Evolutionary conservation across 2,888 invertebrate genomes (phyloP).

Genomic region (Plusia festucae): DNA sequence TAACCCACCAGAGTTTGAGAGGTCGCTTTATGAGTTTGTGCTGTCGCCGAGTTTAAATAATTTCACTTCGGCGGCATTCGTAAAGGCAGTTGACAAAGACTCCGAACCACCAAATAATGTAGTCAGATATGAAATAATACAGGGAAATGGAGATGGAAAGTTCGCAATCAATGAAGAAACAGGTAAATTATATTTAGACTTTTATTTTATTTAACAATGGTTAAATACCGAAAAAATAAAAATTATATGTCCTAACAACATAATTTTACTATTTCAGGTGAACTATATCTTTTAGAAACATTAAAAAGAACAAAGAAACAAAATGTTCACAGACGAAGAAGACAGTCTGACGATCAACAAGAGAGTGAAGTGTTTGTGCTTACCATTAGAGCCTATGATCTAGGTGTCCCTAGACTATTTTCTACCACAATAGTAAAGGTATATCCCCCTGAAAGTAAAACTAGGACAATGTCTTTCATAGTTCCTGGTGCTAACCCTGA

Average conservation of each 20-base stretch:
- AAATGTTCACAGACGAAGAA: slow-evolving; percentile 82
- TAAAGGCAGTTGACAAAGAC: slow-evolving; percentile 95
- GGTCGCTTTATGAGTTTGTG: slow-evolving; percentile 94
- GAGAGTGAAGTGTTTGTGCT: slow-evolving; percentile 90
- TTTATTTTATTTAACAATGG: too few species aligned
- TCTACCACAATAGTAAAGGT: slow-evolving; percentile 93
- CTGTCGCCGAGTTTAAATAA: slow-evolving; percentile 92
- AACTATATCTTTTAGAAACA: slow-evolving; percentile 90
- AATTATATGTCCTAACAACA: not conserved
- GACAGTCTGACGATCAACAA: slow-evolving; percentile 81
- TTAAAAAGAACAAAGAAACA: slow-evolving; percentile 82
- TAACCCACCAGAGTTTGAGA: slow-evolving; percentile 95
- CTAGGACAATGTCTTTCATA: slow-evolving; percentile 94
- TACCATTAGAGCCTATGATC: slow-evolving; percentile 94
- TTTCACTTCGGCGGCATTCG: slow-evolving; percentile 93
- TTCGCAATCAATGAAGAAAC: slow-evolving; percentile 93
- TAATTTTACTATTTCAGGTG: slow-evolving; percentile 80
- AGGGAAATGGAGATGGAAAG: slow-evolving; percentile 93
- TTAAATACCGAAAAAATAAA: too few species aligned
- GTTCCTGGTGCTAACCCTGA: slow-evolving; percentile 94
- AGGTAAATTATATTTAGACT: slow-evolving; percentile 81
- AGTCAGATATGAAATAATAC: slow-evolving; percentile 94
- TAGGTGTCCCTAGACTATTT: slow-evolving; percentile 94
- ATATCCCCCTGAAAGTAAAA: slow-evolving; percentile 93
- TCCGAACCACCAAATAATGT: slow-evolving; percentile 95